These are phyloP conservation scores for Drosophila erecta DNA, from an alignment of 1,140 invertebrate genomes.

Conservation along the genomic window DNA sequence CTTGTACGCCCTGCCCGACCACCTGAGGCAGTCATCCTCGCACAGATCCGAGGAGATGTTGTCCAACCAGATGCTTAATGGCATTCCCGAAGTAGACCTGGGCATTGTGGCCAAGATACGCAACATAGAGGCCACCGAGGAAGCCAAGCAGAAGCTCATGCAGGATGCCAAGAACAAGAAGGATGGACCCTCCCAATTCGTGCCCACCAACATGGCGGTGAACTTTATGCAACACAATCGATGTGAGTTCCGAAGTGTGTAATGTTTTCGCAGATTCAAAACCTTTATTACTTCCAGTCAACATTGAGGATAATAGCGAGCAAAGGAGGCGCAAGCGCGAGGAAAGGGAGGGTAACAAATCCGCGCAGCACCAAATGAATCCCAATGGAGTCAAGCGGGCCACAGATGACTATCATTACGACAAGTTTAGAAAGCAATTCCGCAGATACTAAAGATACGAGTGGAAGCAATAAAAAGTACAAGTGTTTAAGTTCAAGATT, in stretches of 20 bases:
- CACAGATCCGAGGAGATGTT: constrained; percentile 98
- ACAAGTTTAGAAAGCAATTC: constrained; percentile 98
- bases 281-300: constrained; percentile 88
- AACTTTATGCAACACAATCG: constrained; percentile 99
- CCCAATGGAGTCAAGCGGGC: constrained; percentile 89
- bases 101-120: constrained; percentile 99
- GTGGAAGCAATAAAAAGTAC: constrained; percentile 9
- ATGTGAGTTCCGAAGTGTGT: constrained; percentile 87
- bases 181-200: constrained; percentile 97
- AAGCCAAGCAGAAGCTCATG: constrained; percentile 96
- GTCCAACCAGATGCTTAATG: constrained; percentile 99
- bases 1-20: constrained; percentile 93
- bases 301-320: constrained; percentile 89
- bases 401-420: constrained; percentile 98
- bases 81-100: constrained; percentile 99
- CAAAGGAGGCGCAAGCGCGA: constrained; percentile 86
- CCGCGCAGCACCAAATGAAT: constrained; percentile 61
- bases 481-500: neutral
- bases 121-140: constrained; percentile 99
- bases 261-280: constrained; percentile 25
- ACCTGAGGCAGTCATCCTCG: constrained; percentile 92
- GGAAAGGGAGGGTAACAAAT: constrained; percentile 85
- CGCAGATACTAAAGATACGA: constrained; percentile 90
- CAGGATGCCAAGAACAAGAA: constrained; percentile 95
- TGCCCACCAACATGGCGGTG: constrained; percentile 98